Base-by-base conservation (phyloP, 2,888 invertebrate species). In the Omphaloscelis lunosa region DNA sequence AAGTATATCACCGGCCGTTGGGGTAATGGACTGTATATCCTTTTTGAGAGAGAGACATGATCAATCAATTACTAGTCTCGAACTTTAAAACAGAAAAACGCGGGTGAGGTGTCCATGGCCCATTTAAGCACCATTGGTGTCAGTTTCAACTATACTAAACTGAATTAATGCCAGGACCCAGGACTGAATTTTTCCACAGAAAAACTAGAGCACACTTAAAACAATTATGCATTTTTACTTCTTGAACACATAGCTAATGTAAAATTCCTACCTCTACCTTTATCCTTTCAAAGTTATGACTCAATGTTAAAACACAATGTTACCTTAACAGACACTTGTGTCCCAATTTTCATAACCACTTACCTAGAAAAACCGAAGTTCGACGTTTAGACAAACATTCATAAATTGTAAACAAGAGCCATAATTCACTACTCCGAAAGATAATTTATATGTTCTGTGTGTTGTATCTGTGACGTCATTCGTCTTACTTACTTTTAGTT, bases 331-430 rank as follows among this genome's bases (percentile, higher is more conserved):
- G 5, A 66, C 41, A 23, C 34, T 39, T n/a, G 17, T 27, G 23
- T 12, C 23, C 41, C 51, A 34, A 68, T 74, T 27, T 80, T 34
- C 61, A 45, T 48, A 69, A 66, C 82, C 58, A 69, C 56, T 82
- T 72, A 74, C 63, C 7, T 51, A 80, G 53, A 80, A 84, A 73
- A 84, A 76, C 63, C 11, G 11, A 70, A 70, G 34, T 79, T 61
- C 8, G 41, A 65, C 68, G 75, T 78, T 67, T 48, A 41, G 23
- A 53, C 74, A 76, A 69, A 80, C 51, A 72, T 61, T 72, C 74
- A 84, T 84, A 84, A 81, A 84, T 81, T 75, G 29, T 62, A 72
- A 84, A 84, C 81, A 84, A 84, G 15, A 75, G 59, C 67, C 70
- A 77, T 84, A 81, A 81, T 56, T 84, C 82, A 75, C 61, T 66